phyloP scores from a whole-genome alignment of 92 coral and sea anemone species.

The Ricordea florida region DNA sequence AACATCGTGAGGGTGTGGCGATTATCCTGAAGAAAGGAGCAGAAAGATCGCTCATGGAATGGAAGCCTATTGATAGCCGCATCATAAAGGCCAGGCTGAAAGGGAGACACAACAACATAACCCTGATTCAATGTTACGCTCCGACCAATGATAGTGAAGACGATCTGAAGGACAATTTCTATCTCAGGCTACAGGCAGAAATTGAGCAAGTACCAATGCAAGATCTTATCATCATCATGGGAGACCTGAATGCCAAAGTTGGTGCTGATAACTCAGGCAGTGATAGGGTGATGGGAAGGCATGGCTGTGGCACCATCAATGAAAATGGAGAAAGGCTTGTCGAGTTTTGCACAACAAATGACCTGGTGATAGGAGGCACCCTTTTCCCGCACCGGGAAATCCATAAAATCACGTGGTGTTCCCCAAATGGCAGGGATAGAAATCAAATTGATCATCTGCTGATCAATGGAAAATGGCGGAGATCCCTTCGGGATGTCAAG shows the following conservation, averaged over 20 bases:
- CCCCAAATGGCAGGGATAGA: constrained; percentile 12
- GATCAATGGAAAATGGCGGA: constrained; percentile 11
- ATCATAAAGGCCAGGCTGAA: constrained; percentile 6
- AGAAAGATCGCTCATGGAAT: constrained; percentile 6
- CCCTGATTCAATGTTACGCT: constrained; percentile 8
- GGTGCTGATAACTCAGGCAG: not conserved
- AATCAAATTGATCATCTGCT: constrained; percentile 32
- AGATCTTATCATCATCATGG: not conserved
- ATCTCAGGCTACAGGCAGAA: not conserved
- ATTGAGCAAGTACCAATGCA: not conserved
- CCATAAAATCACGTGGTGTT: not conserved
- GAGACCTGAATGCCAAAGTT: constrained; percentile 17
- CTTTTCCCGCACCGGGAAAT: constrained; percentile 1
- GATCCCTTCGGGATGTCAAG: constrained; percentile 10
- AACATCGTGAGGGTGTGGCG: constrained; percentile 12
- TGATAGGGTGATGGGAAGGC: constrained; percentile 14
- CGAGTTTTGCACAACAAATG: not conserved
- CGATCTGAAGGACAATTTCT: not conserved
- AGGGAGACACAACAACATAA: constrained; percentile 11
- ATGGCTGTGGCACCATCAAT: constrained; percentile 16
- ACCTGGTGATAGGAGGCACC: constrained; percentile 1
- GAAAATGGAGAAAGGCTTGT: not conserved
- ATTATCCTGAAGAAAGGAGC: constrained; percentile 26
- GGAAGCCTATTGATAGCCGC: constrained; percentile 41
- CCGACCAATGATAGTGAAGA: not conserved